phyloP scores from a whole-genome alignment of 2,113 vertebrate genomes.

The Heptranchias perlo region DNA sequence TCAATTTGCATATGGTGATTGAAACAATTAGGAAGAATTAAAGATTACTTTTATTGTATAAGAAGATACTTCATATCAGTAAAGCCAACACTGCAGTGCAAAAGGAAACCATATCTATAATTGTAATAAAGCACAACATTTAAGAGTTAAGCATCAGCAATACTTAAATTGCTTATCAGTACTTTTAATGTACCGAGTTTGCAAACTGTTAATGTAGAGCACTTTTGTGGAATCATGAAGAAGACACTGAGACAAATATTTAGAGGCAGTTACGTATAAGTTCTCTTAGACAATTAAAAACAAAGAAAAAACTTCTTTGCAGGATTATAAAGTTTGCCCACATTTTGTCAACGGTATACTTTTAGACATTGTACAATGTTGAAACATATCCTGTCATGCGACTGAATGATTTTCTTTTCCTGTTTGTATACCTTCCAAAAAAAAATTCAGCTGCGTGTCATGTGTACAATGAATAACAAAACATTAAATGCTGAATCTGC shows the following conservation, averaged over 20 bases:
- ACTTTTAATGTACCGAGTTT: neutral
- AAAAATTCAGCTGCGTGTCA: neutral
- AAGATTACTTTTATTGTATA: neutral
- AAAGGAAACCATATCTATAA: neutral
- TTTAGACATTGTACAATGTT: neutral
- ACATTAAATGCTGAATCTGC: neutral
- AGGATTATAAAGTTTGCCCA: neutral
- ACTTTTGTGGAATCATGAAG: too few species aligned
- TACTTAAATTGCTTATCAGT: neutral
- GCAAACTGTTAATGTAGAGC: neutral
- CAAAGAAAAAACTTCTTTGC: neutral
- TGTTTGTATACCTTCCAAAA: neutral
- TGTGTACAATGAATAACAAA: conserved; percentile 5
- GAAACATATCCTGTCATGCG: conserved; percentile 9
- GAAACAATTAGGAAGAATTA: neutral
- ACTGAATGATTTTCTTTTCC: neutral
- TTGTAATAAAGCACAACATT: neutral
- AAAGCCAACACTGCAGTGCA: neutral
- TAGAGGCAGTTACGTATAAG: neutral
- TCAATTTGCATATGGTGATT: neutral
- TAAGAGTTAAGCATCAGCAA: neutral
- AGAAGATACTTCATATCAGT: neutral
- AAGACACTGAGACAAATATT: too few species aligned
- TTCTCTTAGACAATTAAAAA: neutral
- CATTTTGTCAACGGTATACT: neutral